phyloP scores from a whole-genome alignment of 2,113 vertebrate species.

The Cynopterus brachyotis region DNA sequence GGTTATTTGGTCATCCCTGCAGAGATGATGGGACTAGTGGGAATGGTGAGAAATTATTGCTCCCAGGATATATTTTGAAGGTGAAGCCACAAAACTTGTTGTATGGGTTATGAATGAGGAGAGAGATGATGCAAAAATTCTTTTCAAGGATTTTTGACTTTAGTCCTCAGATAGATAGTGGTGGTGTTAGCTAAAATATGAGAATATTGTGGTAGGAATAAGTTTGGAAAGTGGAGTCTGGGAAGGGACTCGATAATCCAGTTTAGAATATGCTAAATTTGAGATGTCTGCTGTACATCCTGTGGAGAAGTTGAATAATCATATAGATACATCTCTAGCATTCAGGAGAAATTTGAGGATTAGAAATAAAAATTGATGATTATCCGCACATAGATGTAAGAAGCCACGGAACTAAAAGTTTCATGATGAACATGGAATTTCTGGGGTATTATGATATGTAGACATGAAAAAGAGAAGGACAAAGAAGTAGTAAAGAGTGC shows the following conservation, averaged over 20 bases:
- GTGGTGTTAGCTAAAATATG: not conserved
- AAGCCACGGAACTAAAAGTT: not conserved
- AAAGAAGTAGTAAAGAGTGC: not conserved
- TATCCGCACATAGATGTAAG: not conserved
- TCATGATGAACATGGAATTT: not conserved
- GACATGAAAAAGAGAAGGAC: not conserved
- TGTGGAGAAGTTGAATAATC: not conserved
- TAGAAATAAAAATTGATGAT: not conserved
- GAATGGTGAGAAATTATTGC: not conserved
- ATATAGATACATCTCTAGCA: not conserved
- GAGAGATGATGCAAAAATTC: not conserved
- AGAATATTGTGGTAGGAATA: not conserved
- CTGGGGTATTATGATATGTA: not conserved
- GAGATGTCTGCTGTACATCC: not conserved
- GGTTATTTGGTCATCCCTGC: accelerated
- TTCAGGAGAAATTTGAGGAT: not conserved
- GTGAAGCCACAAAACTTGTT: not conserved
- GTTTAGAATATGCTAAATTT: not conserved
- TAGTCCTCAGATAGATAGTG: not conserved
- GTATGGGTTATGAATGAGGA: not conserved
- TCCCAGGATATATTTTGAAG: not conserved
- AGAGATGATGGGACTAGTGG: not conserved
- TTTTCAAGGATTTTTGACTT: not conserved
- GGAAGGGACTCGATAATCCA: not conserved
- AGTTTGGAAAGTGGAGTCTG: not conserved